Conservation (phyloP, 2,888 invertebrate genomes). For the Trissolcus brochymenae region DNA sequence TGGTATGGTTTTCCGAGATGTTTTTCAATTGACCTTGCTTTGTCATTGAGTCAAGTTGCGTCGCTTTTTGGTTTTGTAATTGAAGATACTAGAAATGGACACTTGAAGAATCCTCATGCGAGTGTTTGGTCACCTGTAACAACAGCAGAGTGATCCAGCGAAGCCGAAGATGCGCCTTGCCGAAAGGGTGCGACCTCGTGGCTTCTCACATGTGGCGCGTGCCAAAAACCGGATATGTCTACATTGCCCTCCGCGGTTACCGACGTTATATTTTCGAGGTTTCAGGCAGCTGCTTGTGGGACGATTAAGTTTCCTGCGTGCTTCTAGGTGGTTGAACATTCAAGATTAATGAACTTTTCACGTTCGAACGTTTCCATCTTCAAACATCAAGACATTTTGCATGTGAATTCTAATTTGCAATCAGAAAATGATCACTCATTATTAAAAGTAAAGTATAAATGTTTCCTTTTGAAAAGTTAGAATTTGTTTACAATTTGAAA, state of each 20-base stretch:
- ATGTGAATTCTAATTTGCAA: too few species aligned
- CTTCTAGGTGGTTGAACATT: not conserved
- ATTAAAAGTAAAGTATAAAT: too few species aligned
- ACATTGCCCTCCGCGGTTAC: constrained; percentile 20
- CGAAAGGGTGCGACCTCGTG: constrained; percentile 51
- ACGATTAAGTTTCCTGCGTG: constrained; percentile 33
- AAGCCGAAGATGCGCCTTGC: constrained; percentile 48
- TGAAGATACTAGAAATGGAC: constrained; percentile 34
- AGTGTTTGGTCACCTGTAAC: constrained; percentile 55
- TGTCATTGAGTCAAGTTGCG: too few species aligned
- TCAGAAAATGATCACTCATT: too few species aligned
- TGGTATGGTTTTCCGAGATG: too few species aligned
- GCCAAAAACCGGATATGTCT: constrained; percentile 54
- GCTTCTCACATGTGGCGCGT: constrained; percentile 58
- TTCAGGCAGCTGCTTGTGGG: constrained; percentile 50
- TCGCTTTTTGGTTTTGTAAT: constrained; percentile 10
- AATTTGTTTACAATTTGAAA: too few species aligned
- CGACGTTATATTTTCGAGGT: constrained; percentile 51
- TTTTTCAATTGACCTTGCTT: too few species aligned
- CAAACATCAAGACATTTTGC: too few species aligned
- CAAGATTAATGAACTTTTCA: not conserved
- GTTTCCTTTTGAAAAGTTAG: too few species aligned
- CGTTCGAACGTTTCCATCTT: not conserved
- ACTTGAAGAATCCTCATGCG: constrained; percentile 52
- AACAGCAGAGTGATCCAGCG: constrained; percentile 50